Conservation (phyloP, 2,113 vertebrate species). For the Solea solea region DNA sequence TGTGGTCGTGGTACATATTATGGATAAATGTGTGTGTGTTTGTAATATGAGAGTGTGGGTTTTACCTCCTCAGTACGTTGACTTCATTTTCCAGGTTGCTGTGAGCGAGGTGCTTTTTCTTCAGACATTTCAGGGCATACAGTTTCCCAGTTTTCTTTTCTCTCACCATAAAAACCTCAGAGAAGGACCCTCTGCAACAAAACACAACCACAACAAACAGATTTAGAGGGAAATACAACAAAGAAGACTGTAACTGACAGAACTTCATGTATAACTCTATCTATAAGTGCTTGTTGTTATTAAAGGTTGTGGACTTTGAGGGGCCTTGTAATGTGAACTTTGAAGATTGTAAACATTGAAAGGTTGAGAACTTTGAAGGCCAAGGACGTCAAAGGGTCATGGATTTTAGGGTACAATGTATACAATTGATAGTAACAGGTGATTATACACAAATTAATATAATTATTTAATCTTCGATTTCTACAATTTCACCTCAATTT, state of each 20-base stretch:
- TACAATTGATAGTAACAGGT: too few relatives aligned
- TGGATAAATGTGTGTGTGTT: background rate
- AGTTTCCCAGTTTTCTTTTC: slow-evolving; percentile 88
- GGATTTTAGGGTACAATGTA: too few relatives aligned
- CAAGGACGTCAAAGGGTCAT: too few relatives aligned
- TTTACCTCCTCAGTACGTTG: slow-evolving; percentile 89
- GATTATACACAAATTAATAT: too few relatives aligned
- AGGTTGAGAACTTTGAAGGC: too few relatives aligned
- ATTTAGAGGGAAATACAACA: background rate
- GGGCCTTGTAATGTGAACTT: too few relatives aligned
- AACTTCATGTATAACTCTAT: background rate
- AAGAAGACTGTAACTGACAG: background rate
- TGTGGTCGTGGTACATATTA: too few relatives aligned
- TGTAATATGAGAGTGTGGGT: background rate
- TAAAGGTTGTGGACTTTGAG: background rate
- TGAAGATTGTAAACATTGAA: too few relatives aligned
- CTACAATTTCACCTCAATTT: too few relatives aligned
- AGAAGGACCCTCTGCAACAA: slow-evolving; percentile 89
- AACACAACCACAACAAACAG: background rate
- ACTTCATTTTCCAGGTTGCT: slow-evolving; percentile 96
- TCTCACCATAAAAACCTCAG: slow-evolving; percentile 92
- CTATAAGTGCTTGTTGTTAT: background rate
- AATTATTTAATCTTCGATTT: too few relatives aligned
- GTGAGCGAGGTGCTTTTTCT: slow-evolving; percentile 88
- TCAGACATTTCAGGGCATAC: slow-evolving; percentile 94